Evolutionary conservation across 1,140 invertebrate species (phyloP), one percentile per base, ranked within the genome.

Genomic region (Proctacanthus coquilletti): DNA sequence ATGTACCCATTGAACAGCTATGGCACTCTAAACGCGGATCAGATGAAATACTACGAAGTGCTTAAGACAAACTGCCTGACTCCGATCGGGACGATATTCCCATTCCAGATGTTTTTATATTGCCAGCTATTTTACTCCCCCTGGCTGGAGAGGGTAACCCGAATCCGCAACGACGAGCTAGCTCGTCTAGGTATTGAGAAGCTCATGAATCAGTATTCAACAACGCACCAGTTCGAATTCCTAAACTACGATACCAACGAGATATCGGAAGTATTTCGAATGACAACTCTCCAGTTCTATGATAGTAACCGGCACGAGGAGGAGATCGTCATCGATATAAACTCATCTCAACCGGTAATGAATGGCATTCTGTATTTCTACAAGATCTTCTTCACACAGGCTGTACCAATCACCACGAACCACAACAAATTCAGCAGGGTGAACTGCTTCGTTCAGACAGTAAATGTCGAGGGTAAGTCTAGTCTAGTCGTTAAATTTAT

Each of bases 161-260:
- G 44, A 38, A 47, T 65, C 5, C 47, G 51, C 46, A 53, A 63
- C 44, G 44, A 48, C 32, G 61, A 64, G 45, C 37, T 55, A 11
- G 45, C 45, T 34, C 39, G 45, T 11, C 60, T 55, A 21, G 52
- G 47, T 38, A 47, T 63, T n/a, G 43, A 49, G 1, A 43, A 41
- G 29, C 48, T 54, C 15, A 48, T 62, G 1, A 65, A 63, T 39
- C 51, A 52, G 21, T 63, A 53, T 41, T 49, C 57, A 38, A 54
- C 60, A 2, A 53, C 58, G 17, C 52, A 61, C 33, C 56, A 61
- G 32, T 58, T 57, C 33, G 45, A 42, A 31, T 44, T 65, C 11
- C 11, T 13, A 19, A 14, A 14, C 21, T 39, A 31, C n/a, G 27
- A 30, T 5, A 9, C 8, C 14, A 25, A 32, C 5, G 18, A 19